Base-by-base conservation (phyloP, 2,113 vertebrate species). In the Ailuropoda melanoleuca region DNA sequence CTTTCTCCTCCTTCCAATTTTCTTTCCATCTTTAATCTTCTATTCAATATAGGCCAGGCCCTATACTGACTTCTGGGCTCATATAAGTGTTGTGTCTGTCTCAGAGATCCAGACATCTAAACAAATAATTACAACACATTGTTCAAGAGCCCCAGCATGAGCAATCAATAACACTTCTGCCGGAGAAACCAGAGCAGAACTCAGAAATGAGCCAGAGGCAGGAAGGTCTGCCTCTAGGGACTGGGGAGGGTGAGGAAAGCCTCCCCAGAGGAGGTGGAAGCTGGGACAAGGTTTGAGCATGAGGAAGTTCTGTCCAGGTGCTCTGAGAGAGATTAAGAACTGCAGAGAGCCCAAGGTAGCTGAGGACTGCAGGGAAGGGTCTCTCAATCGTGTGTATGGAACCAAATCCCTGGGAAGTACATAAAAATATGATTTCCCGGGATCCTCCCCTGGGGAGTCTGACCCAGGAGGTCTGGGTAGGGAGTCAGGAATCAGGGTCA, bases 361-460 rank as follows among this genome's bases (percentile, higher is more conserved):
- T 1, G 8, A 90, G 66, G 43, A 11, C 23, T 7, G 43, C 43
- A 1, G 1, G 19, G 56, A 18, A 50, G 60, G 18, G 37, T 3
- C 55, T 37, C 1, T 0, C 6, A 2, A 2, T 6, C 3, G 0
- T 1, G n/a, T 26, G 19, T 37, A 6, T 39, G 50, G 53, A 29
- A 43, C n/a, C 68, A 37, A 24, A 50, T 55, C n/a, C n/a, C 23
- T 31, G 48, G 24, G 19, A 84, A 50, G 26, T 18, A 37, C 24
- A 68, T 29, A 68, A 24, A 70, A 84, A 15, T 6, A 15, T 31
- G 31, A 39, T 13, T 43, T 43, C 64, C 74, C 43, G 23, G 78
- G 9, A 14, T 55, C 56, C 37, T 92, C 46, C 43, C 37, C 62
- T 37, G 62, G 5, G 37, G 29, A 60, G 58, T n/a, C 64, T 37